Conservation (phyloP, 2,113 vertebrate genomes). For the Albula goreensis region DNA sequence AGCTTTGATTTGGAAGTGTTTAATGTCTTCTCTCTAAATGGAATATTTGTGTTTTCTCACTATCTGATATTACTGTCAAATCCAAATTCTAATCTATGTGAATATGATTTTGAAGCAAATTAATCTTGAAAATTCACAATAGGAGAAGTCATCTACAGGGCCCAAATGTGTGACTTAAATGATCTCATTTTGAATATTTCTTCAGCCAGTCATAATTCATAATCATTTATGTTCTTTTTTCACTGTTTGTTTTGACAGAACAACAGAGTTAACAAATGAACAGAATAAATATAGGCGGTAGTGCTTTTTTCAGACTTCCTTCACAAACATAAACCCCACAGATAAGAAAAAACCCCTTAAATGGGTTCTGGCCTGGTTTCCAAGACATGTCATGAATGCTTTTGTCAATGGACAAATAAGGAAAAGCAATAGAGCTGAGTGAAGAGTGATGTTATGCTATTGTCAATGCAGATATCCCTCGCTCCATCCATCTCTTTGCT, state of each 20-base stretch:
- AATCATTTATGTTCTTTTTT: background rate
- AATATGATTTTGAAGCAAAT: conserved; percentile 2
- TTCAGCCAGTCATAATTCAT: background rate
- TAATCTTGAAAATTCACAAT: background rate
- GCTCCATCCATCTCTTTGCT: background rate
- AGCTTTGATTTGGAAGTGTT: background rate
- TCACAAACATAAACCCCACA: background rate
- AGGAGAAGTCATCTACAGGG: background rate
- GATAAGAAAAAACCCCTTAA: background rate
- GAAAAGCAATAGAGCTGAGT: background rate
- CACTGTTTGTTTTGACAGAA: background rate
- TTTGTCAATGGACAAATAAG: background rate
- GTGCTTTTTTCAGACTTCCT: background rate
- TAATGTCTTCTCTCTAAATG: background rate
- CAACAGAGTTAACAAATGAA: background rate
- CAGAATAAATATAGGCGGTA: background rate
- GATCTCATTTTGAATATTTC: background rate
- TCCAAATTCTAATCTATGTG: conserved; percentile 14
- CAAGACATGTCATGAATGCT: background rate
- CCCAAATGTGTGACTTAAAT: background rate
- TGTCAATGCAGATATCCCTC: background rate
- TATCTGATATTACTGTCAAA: background rate
- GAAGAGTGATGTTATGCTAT: background rate
- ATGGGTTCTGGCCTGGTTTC: background rate
- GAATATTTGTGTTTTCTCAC: background rate